Evolutionary conservation across 2,113 vertebrate species (phyloP).

Genomic region (Percopsis transmontana): DNA sequence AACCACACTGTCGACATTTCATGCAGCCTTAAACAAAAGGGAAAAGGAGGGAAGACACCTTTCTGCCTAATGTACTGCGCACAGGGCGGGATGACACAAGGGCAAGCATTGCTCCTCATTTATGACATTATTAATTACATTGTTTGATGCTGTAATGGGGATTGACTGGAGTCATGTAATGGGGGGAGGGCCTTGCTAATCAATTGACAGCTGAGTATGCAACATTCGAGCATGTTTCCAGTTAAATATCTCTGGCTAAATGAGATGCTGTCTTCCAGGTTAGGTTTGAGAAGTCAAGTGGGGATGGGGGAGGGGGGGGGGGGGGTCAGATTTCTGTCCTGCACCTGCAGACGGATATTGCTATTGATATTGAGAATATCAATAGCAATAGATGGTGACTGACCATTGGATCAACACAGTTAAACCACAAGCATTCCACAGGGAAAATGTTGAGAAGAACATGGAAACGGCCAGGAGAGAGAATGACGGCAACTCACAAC

Average conservation of each 20-base stretch:
- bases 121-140: constrained; percentile 55
- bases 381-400: constrained; percentile 36
- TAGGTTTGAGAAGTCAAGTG: constrained; percentile 13
- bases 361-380: constrained; percentile 47
- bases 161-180: constrained; percentile 35
- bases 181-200: constrained; percentile 19
- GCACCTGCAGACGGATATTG: constrained; percentile 37
- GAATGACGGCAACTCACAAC: constrained; percentile 16
- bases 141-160: constrained; percentile 38
- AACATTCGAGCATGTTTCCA: constrained; percentile 44
- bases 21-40: constrained; percentile 56
- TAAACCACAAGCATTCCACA: constrained; percentile 17
- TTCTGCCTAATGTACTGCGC: constrained; percentile 13
- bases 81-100: constrained; percentile 18
- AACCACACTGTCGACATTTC: constrained; percentile 67
- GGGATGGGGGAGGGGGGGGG: constrained; percentile 10
- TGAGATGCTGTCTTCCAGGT: constrained; percentile 19
- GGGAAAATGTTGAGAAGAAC: constrained; percentile 26
- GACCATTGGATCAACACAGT: constrained; percentile 35
- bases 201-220: constrained; percentile 49
- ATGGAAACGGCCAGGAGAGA: not conserved
- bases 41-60: constrained; percentile 21
- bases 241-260: constrained; percentile 27
- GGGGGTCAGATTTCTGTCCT: constrained; percentile 25
- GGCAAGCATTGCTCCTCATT: constrained; percentile 35